A percentile compares a stretch with the other conserved stretches of the same genome.
Evolutionary conservation across 2,888 invertebrate species (phyloP).

Genomic region (Ennomos fuscantarius): DNA sequence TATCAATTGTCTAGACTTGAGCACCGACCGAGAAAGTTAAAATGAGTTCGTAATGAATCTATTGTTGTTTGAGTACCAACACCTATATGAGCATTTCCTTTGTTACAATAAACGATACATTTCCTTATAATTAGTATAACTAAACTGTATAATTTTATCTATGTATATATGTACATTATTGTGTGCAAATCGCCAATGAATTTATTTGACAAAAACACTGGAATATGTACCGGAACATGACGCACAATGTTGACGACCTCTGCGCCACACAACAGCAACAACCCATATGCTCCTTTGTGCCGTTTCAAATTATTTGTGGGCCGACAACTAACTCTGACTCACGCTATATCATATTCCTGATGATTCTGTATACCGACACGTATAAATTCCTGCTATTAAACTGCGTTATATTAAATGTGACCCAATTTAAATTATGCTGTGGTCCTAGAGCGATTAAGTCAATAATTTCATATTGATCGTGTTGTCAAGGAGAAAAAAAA

Average conservation of each 20-base stretch:
- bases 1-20: too few relatives aligned
- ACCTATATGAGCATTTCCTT: slow-evolving; percentile 7
- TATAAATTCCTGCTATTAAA: slow-evolving; percentile 1
- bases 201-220: slow-evolving; percentile 52
- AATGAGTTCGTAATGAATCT: background rate
- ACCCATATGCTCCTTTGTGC: slow-evolving; percentile 71
- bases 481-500: background rate
- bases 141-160: slow-evolving; percentile 3
- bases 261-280: slow-evolving; percentile 52
- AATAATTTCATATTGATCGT: background rate
- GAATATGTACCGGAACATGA: slow-evolving; percentile 67
- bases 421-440: too few relatives aligned
- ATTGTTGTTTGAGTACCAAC: background rate
- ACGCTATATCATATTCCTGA: slow-evolving; percentile 65
- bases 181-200: slow-evolving; percentile 43
- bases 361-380: slow-evolving; percentile 31
- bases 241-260: slow-evolving; percentile 73
- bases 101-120: slow-evolving; percentile 11
- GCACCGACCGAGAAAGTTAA: too few relatives aligned
- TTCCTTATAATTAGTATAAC: slow-evolving; percentile 22
- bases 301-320: slow-evolving; percentile 70
- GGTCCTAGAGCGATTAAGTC: too few relatives aligned
- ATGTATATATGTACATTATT: slow-evolving; percentile 11
- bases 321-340: slow-evolving; percentile 69
- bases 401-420: too few relatives aligned